phyloP scores from a whole-genome alignment of 2,113 vertebrate genomes.

The Propithecus coquereli region DNA sequence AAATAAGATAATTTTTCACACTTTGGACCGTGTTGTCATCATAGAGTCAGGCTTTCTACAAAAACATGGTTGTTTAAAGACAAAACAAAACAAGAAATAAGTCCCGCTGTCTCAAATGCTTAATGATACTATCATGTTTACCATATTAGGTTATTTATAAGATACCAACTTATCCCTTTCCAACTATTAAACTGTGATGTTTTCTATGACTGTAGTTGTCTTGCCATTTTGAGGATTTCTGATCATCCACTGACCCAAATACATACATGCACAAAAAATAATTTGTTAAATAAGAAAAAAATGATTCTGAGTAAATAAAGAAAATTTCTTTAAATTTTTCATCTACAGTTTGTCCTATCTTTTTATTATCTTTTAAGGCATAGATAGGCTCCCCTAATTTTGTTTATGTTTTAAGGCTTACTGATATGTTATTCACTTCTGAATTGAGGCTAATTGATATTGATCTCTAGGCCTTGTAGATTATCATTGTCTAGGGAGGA shows the following conservation, averaged over 20 bases:
- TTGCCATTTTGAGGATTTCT: background rate
- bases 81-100: background rate
- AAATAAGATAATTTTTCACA: background rate
- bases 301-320: background rate
- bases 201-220: background rate
- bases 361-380: background rate
- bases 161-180: background rate
- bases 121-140: background rate
- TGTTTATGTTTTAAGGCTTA: slow-evolving; percentile 50
- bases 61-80: background rate
- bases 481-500: slow-evolving; percentile 60
- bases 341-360: slow-evolving; percentile 6
- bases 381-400: background rate
- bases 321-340: background rate
- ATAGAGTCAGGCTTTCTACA: background rate
- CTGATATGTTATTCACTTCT: slow-evolving; percentile 67
- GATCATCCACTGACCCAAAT: background rate
- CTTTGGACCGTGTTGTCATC: background rate
- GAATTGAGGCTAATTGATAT: slow-evolving; percentile 70
- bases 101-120: background rate
- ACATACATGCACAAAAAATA: background rate
- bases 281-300: background rate
- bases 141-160: background rate
- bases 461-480: slow-evolving; percentile 65
- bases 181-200: background rate